These are phyloP conservation scores for Homalodisca vitripennis DNA, from an alignment of 1,140 invertebrate species.

Conservation along the genomic window DNA sequence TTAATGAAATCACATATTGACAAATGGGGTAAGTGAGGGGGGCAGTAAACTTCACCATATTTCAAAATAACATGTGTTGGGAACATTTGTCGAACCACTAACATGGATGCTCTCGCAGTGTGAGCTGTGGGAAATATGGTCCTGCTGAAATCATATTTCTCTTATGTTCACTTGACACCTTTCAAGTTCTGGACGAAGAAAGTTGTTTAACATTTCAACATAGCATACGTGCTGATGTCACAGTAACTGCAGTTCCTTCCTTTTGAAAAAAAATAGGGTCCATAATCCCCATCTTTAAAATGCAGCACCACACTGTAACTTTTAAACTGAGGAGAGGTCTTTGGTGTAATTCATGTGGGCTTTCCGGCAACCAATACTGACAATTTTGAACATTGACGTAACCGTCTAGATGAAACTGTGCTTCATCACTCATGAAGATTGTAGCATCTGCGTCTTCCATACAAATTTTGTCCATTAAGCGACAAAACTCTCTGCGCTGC, in stretches of 20 bases:
- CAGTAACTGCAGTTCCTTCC: conserved; percentile 15
- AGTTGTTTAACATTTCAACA: conserved; percentile 35
- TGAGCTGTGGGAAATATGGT: not conserved
- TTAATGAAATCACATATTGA: conserved; percentile 45
- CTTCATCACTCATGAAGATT: conserved; percentile 44
- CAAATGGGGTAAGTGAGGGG: conserved; percentile 43
- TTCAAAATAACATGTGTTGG: conserved; percentile 22
- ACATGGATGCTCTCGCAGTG: conserved; percentile 4
- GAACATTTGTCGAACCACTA: conserved; percentile 17
- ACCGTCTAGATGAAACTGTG: conserved; percentile 45
- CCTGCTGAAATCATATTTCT: conserved; percentile 19
- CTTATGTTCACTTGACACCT: not conserved
- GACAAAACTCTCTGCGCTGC: conserved; percentile 24
- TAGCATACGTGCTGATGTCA: conserved; percentile 29
- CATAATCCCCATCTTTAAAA: conserved; percentile 36
- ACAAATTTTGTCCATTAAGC: conserved; percentile 22
- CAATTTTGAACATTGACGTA: conserved; percentile 46
- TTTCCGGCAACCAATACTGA: conserved; percentile 41
- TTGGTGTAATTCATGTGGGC: conserved; percentile 42
- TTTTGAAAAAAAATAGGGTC: conserved; percentile 9
- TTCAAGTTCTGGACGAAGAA: conserved; percentile 36
- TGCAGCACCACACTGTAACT: conserved; percentile 42
- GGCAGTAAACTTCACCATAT: conserved; percentile 36
- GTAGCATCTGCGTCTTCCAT: conserved; percentile 30
- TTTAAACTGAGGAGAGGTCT: conserved; percentile 44